phyloP scores from a whole-genome alignment of 2,113 vertebrate species.

The Fulica atra region DNA sequence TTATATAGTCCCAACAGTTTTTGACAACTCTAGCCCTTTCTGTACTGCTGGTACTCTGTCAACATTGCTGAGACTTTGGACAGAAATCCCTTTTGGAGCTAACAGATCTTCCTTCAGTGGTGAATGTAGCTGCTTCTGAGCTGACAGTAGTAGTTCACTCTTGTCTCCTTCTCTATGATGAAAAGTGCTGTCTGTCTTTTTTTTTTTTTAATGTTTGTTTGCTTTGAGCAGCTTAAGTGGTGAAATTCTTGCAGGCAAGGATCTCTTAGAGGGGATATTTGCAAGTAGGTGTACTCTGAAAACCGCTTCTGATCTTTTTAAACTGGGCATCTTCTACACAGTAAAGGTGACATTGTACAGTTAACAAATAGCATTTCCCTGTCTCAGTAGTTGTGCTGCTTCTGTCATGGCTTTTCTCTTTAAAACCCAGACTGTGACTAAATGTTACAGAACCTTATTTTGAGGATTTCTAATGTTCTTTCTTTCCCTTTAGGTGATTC shows the following conservation, averaged over 20 bases:
- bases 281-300: background rate
- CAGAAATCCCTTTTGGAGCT: background rate
- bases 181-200: background rate
- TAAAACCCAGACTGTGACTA: background rate
- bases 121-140: background rate
- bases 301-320: background rate
- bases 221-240: background rate
- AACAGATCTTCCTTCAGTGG: background rate
- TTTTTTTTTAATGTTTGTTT: background rate
- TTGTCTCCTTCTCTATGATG: background rate
- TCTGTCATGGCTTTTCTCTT: background rate
- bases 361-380: background rate
- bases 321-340: background rate
- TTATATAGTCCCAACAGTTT: background rate
- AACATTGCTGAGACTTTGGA: background rate
- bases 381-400: background rate
- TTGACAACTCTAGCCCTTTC: background rate
- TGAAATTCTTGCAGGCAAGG: background rate
- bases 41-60: background rate
- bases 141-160: background rate
- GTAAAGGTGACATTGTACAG: background rate
- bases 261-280: background rate
- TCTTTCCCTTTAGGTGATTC: conserved; percentile 80
- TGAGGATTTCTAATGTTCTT: background rate
- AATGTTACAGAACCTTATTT: background rate